Evolutionary conservation across 2,797 vertebrate species (phyloP).

Genomic region (Cottoperca gobio): DNA sequence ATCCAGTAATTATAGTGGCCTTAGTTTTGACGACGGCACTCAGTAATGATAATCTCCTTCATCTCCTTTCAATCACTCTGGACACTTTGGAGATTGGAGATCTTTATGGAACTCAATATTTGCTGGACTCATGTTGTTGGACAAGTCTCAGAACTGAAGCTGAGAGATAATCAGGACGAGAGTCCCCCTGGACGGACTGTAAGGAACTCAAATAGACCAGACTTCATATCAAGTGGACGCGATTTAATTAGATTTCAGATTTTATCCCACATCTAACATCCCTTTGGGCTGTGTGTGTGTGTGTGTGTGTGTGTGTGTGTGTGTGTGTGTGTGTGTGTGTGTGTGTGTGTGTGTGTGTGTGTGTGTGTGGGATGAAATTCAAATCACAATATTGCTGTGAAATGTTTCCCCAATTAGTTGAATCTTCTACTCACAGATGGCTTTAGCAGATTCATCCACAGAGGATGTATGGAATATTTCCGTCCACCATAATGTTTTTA

Average conservation of each 20-base stretch:
- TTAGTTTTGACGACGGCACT: conserved; percentile 21
- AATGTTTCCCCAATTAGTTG: neutral
- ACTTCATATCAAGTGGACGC: neutral
- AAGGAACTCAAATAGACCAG: fast-evolving
- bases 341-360: too few species aligned
- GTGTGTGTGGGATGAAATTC: neutral
- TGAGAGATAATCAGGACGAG: neutral
- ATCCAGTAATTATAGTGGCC: conserved; percentile 26
- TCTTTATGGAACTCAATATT: neutral
- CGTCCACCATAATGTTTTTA: conserved; percentile 25
- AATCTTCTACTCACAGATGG: conserved; percentile 33
- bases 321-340: too few species aligned
- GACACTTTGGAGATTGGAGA: neutral
- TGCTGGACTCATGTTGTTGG: neutral
- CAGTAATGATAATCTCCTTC: neutral
- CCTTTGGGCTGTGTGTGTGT: too few species aligned
- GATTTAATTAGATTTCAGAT: neutral
- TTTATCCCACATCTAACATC: neutral
- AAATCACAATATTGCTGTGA: neutral
- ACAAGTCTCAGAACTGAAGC: neutral
- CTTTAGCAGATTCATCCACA: conserved; percentile 29
- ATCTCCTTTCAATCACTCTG: conserved; percentile 7
- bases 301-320: too few species aligned
- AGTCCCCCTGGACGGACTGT: neutral
- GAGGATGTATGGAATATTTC: conserved; percentile 27